phyloP scores from a whole-genome alignment of 2,113 vertebrate genomes.

The Corythaixoides concolor region DNA sequence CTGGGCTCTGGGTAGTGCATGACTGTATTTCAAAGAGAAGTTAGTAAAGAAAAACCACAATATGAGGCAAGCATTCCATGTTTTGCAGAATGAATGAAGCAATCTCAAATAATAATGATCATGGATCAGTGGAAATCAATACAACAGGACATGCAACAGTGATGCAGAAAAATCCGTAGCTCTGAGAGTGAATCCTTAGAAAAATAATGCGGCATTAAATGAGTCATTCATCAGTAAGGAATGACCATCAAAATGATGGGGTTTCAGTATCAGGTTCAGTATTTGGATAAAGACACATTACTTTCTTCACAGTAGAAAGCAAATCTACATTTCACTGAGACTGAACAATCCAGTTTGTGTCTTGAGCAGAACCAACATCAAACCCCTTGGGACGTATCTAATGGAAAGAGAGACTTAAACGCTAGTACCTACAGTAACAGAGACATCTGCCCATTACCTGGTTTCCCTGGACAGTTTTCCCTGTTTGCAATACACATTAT shows the following conservation, averaged over 20 bases:
- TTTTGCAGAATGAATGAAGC: background rate
- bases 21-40: background rate
- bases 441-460: background rate
- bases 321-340: background rate
- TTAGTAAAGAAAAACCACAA: background rate
- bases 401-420: background rate
- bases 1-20: background rate
- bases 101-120: background rate
- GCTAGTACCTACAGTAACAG: background rate
- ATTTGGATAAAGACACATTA: background rate
- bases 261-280: background rate
- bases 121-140: background rate
- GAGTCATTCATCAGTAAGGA: background rate
- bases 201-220: background rate
- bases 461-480: background rate
- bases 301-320: background rate
- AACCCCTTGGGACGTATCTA: background rate
- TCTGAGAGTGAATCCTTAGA: background rate
- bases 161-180: background rate
- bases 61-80: background rate
- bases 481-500: background rate
- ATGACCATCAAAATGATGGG: background rate
- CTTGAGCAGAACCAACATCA: background rate
- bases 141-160: background rate
- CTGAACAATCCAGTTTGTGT: background rate